Evolutionary conservation across 2,888 invertebrate genomes (phyloP).

Genomic region (Stenodema calcarata): DNA sequence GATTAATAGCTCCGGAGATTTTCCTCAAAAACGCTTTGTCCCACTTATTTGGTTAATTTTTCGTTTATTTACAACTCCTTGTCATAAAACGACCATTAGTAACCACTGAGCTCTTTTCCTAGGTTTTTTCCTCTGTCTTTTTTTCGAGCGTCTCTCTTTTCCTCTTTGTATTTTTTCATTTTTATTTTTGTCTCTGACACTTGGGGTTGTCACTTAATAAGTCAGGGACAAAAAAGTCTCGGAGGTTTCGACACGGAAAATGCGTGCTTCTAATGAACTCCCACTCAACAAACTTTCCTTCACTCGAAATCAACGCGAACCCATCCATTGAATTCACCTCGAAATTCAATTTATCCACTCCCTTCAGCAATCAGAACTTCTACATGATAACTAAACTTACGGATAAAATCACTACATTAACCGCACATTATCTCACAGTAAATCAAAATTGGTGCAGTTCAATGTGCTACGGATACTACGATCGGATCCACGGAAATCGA

Average conservation of each 20-base stretch:
- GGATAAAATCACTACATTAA: too few relatives aligned
- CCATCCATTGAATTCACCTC: too few relatives aligned
- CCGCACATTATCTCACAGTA: too few relatives aligned
- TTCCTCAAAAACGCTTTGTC: conserved; percentile 31
- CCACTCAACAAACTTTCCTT: too few relatives aligned
- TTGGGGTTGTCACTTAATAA: not conserved
- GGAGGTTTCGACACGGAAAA: not conserved
- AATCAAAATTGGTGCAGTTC: too few relatives aligned
- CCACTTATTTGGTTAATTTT: conserved; percentile 43
- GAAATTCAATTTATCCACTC: too few relatives aligned
- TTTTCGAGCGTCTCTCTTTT: not conserved
- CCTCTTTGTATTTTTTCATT: not conserved
- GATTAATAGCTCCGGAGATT: conserved; percentile 41
- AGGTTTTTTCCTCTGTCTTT: not conserved
- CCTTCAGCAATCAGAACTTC: too few relatives aligned
- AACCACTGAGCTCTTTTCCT: conserved; percentile 11
- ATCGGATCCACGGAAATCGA: too few relatives aligned
- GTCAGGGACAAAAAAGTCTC: not conserved
- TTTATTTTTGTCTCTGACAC: not conserved
- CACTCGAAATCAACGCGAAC: too few relatives aligned
- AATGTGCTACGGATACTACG: too few relatives aligned
- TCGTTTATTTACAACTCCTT: conserved; percentile 40
- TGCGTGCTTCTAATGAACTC: not conserved
- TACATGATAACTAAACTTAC: too few relatives aligned
- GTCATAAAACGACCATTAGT: conserved; percentile 44